Evolutionary conservation across 2,888 invertebrate species (phyloP).

Genomic region (Conus canariensis): DNA sequence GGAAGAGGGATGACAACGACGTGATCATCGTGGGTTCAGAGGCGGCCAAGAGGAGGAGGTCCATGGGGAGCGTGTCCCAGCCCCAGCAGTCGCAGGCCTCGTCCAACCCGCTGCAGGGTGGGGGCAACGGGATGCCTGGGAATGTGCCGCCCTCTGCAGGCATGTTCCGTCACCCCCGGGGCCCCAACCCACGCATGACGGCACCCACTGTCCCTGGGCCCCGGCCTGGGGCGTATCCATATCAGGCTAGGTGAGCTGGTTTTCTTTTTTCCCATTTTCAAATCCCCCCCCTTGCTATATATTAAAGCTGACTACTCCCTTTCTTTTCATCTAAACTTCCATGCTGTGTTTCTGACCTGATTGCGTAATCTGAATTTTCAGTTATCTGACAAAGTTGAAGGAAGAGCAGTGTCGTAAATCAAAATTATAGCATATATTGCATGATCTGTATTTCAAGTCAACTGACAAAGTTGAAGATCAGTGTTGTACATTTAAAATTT

Average conservation of each 20-base stretch:
- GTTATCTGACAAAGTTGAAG: too few species aligned
- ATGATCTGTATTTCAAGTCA: too few species aligned
- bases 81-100: neutral
- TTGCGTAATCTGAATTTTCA: too few species aligned
- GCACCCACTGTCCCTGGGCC: neutral
- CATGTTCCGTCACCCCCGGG: slow-evolving; percentile 22
- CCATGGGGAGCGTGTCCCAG: neutral
- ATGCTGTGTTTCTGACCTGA: too few species aligned
- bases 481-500: too few species aligned
- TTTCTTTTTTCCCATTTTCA: neutral
- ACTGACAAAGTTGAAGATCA: too few species aligned
- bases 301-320: too few species aligned
- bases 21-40: slow-evolving; percentile 40
- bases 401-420: too few species aligned
- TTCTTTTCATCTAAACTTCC: too few species aligned
- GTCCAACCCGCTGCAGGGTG: neutral
- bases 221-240: neutral
- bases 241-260: slow-evolving; percentile 7
- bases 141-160: neutral
- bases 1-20: slow-evolving; percentile 35
- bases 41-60: neutral
- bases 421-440: too few species aligned
- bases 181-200: slow-evolving; percentile 24
- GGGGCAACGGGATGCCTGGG: neutral
- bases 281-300: too few species aligned